Base-by-base conservation (phyloP, 1,140 invertebrate species). In the Rhopalosiphum padi region DNA sequence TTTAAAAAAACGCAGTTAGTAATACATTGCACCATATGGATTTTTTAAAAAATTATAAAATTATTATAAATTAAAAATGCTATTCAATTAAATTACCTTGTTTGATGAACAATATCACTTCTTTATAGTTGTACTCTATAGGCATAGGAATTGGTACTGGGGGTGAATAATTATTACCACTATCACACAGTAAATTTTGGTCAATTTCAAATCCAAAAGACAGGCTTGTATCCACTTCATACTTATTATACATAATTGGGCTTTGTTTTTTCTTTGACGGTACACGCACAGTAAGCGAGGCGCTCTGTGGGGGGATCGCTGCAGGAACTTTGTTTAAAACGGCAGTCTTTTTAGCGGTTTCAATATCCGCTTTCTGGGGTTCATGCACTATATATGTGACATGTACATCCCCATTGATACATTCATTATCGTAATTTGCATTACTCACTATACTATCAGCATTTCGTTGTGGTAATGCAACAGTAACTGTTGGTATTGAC, bases 281-380 rank as follows among this genome's bases (percentile, higher is more conserved):
- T 93, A 93, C 46, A n/a, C 91, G 91, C 77, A 93, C 91, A 93
- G 91, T 93, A 37, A 93, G 37, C 48, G 91, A 93, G 41, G 91
- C 91, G 35, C 91, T 93, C 60, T 93, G 91, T 53, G 82, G 82
- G 82, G 82, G 46, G n/a, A 93, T 55, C 77, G 48, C 82, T 93
- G 91, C 91, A 93, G 91, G 91, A 93, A 93, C 91, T 93, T 93
- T 93, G 91, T 93, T 93, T 93, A 93, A 85, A 93, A 93, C 91
- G 77, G 82, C 91, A 93, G 91, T 93, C 91, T 93, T 93, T 93
- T 93, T 93, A 86, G 23, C 91, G 91, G 91, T 93, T 23, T 86
- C 91, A 53, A 83, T 22, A 85, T 51, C 91, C 91, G 91, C 48
- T 93, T 37, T 85, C 2, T 55, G 68, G 91, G 91, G 22, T 85